phyloP scores from a whole-genome alignment of 2,113 vertebrate species.

The Dasyprocta punctata region DNA sequence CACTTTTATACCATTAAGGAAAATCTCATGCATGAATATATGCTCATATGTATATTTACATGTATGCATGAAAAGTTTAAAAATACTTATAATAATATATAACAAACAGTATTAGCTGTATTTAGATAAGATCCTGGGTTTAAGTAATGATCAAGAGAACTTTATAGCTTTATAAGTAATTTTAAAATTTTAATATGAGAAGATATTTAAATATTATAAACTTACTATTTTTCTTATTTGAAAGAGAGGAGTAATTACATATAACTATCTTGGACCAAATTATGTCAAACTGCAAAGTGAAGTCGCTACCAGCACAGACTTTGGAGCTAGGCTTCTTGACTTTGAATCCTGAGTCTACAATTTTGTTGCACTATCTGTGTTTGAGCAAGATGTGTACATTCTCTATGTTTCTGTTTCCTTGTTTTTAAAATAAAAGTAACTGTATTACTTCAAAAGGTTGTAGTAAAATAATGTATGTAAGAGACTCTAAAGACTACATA shows the following conservation, averaged over 20 bases:
- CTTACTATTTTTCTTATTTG: conserved; percentile 36
- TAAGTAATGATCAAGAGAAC: not conserved
- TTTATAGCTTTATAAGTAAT: conserved; percentile 6
- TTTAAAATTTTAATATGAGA: conserved; percentile 4
- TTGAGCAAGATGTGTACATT: not conserved
- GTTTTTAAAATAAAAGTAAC: not conserved
- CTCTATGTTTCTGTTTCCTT: conserved; percentile 23
- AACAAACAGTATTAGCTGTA: conserved; percentile 15
- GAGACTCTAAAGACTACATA: not conserved
- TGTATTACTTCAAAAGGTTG: not conserved
- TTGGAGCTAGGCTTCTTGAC: not conserved
- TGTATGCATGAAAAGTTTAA: not conserved
- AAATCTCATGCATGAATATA: not conserved
- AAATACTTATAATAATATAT: not conserved
- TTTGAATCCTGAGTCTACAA: not conserved
- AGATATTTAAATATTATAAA: conserved; percentile 19
- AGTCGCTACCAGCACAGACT: not conserved
- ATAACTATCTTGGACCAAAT: conserved; percentile 7
- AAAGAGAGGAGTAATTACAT: not conserved
- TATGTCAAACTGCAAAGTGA: not conserved
- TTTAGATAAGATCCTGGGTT: not conserved
- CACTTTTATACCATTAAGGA: not conserved
- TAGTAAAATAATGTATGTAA: not conserved
- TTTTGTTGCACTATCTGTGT: not conserved
- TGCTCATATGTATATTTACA: not conserved